Base-by-base conservation (phyloP, 2,797 vertebrate genomes). In the Mareca strepera region DNA sequence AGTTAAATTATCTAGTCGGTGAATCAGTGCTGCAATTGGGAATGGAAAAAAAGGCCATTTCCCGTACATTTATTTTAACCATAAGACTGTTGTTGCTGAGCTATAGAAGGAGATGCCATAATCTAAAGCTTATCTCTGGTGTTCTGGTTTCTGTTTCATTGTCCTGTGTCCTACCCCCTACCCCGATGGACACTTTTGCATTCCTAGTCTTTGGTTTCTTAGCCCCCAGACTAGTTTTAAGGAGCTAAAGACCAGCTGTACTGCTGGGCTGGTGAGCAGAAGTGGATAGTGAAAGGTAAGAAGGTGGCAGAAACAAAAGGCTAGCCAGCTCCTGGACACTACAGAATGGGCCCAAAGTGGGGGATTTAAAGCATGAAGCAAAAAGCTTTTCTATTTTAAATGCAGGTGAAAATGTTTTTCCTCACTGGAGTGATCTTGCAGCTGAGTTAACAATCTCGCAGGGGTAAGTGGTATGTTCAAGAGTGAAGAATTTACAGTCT, bases 31-130 rank as follows among this genome's bases (percentile, higher is more conserved):
- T 89, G 28, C 59, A 73, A 0, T 35, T 48, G 28, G 31, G 43
- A 56, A 23, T 43, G 37, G 28, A 58, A 80, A 8, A 66, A 33
- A 59, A 5, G 28, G 20, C 2, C 4, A 53, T 56, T 87, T 80
- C 25, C 28, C 17, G 11, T 31, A 6, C 8, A 31, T 77, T 59
- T 68, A 5, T 52, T 88, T 56, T 31, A 63, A 43, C 9, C 14
- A 9, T 50, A 59, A 84, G 37, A 11, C 12, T 4, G 11, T 0
- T n/a, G 48, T 0, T 39, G 44, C 0, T 46, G 56, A 86, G 29
- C 14, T 70, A 6, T 41, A 26, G 17, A 82, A 59, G 15, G 43
- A 64, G 67, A 62, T 0, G 1, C 5, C 63, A 2, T 28, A 59
- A 26, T 37, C 23, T n/a, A 12, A 66, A 59, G 18, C 1, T 2